Evolutionary conservation across 2,797 vertebrate species (phyloP).

Genomic region (Sebastes diploproa): DNA sequence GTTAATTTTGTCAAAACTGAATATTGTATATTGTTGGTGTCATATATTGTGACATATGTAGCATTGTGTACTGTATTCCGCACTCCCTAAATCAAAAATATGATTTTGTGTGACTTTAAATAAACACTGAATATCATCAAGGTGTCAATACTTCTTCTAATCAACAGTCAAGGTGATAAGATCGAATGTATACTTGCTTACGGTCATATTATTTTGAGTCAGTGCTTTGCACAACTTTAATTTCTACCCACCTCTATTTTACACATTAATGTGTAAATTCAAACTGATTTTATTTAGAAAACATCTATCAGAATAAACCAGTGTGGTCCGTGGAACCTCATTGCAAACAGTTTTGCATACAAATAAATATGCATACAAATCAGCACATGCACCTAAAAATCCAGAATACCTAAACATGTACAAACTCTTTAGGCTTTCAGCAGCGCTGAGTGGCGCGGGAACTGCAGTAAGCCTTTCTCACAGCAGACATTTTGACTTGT

Average conservation of each 20-base stretch:
- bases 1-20: not conserved
- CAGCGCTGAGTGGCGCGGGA: not conserved
- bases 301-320: not conserved
- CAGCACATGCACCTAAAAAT: not conserved
- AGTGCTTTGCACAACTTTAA: not conserved
- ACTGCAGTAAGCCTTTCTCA: not conserved
- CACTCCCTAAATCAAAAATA: not conserved
- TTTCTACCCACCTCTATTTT: not conserved
- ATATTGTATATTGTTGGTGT: not conserved
- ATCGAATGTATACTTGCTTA: not conserved
- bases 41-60: not conserved
- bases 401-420: not conserved
- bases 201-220: not conserved
- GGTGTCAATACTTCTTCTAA: not conserved
- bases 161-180: not conserved
- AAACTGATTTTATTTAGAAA: not conserved
- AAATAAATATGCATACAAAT: not conserved
- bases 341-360: not conserved
- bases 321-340: not conserved
- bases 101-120: constrained; percentile 3
- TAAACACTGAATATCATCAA: not conserved
- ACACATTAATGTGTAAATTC: not conserved
- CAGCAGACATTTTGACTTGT: no score
- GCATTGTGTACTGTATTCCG: not conserved
- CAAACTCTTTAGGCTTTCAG: not conserved